Percentiles rank a stretch among this genome's conserved stretches.
Conservation (phyloP, 2,888 invertebrate species). For the Melieria omissa region DNA sequence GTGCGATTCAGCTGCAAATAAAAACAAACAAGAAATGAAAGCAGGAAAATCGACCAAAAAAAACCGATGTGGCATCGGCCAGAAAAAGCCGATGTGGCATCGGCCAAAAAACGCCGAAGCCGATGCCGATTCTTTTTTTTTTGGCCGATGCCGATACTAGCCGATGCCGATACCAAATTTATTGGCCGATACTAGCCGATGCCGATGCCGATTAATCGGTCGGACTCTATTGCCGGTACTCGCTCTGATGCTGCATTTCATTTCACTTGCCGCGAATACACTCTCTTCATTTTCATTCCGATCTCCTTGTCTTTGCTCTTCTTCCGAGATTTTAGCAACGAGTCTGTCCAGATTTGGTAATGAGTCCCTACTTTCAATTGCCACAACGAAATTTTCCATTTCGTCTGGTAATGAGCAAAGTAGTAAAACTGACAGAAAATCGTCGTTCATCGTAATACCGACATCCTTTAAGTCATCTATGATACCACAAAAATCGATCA, state of each 20-base stretch:
- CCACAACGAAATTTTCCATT: conserved; percentile 37
- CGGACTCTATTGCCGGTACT: too few species aligned
- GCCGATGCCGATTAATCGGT: too few species aligned
- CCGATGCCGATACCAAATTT: too few species aligned
- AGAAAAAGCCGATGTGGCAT: too few species aligned
- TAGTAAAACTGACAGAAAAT: conserved; percentile 36
- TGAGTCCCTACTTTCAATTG: conserved; percentile 37
- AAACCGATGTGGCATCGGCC: too few species aligned
- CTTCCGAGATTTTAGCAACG: conserved; percentile 35
- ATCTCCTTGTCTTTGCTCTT: conserved; percentile 14
- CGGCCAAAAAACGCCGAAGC: too few species aligned
- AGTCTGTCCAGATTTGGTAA: conserved; percentile 33
- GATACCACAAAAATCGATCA: conserved; percentile 33
- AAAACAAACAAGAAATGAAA: too few species aligned
- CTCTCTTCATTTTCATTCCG: conserved; percentile 2
- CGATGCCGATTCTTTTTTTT: too few species aligned
- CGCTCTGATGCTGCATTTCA: background rate
- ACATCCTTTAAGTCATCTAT: conserved; percentile 39
- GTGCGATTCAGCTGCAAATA: too few species aligned
- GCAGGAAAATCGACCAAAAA: too few species aligned
- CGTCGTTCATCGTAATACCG: conserved; percentile 28
- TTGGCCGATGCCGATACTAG: too few species aligned
- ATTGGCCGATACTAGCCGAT: too few species aligned
- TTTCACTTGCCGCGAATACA: conserved; percentile 9
- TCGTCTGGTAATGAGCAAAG: conserved; percentile 36